Conservation (phyloP, 2,888 invertebrate species). For the Abrostola triplasia region DNA sequence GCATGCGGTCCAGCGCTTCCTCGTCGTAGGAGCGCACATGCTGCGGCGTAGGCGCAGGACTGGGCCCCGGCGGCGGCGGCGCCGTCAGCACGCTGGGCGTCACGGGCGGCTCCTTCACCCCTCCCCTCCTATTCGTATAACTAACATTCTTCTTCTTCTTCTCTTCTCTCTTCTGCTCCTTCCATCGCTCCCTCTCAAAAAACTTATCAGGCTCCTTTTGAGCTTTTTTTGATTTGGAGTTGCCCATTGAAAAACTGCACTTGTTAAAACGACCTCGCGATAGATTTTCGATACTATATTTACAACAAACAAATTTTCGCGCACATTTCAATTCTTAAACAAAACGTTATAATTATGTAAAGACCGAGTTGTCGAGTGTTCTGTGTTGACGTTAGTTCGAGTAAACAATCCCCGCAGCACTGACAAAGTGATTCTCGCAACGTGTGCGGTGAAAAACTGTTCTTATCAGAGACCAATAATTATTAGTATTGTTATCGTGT, state of each 20-base stretch:
- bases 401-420: conserved; percentile 65
- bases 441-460: conserved; percentile 64
- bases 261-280: conserved; percentile 10
- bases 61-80: conserved; percentile 57
- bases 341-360: conserved; percentile 11
- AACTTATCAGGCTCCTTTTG: conserved; percentile 80
- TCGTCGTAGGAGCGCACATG: conserved; percentile 83
- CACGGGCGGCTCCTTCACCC: conserved; percentile 66
- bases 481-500: conserved; percentile 67
- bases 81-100: conserved; percentile 57
- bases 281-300: conserved; percentile 8
- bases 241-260: conserved; percentile 74
- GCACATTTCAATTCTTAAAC: conserved; percentile 51
- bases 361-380: conserved; percentile 14
- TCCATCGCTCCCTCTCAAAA: conserved; percentile 79
- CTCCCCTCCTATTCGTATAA: conserved; percentile 67
- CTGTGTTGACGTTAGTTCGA: conserved; percentile 51
- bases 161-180: conserved; percentile 75
- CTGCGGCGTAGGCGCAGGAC: conserved; percentile 68
- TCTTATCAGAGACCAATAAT: conserved; percentile 75
- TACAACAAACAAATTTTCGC: conserved; percentile 14
- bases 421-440: conserved; percentile 65
- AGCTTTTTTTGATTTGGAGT: conserved; percentile 77
- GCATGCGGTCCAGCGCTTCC: conserved; percentile 87
- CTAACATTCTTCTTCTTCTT: conserved; percentile 70